phyloP scores from a whole-genome alignment of 64 coral and sea anemone species.

The Montipora capricornis region DNA sequence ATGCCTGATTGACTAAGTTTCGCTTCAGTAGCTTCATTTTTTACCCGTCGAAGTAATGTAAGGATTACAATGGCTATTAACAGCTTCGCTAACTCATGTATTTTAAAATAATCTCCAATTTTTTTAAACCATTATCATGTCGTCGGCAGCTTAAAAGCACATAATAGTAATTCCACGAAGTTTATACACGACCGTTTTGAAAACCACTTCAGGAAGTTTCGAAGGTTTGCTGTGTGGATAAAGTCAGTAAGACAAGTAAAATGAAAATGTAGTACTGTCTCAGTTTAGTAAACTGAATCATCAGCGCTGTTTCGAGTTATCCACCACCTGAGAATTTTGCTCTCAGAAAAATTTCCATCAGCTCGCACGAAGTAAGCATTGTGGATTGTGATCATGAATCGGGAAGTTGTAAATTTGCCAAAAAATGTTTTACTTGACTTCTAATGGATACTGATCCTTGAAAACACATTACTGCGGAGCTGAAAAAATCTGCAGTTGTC shows the following conservation, averaged over 20 bases:
- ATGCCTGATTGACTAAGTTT: background rate
- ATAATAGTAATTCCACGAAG: too few species aligned
- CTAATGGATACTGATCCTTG: background rate
- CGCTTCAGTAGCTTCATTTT: conserved; percentile 16
- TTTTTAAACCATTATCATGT: background rate
- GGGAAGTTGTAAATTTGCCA: conserved; percentile 26
- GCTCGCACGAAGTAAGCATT: background rate
- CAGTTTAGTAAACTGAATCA: too few species aligned
- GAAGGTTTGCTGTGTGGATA: too few species aligned
- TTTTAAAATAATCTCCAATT: background rate
- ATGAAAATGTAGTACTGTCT: too few species aligned
- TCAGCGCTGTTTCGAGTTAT: too few species aligned
- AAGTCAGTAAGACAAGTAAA: too few species aligned
- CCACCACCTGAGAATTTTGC: background rate
- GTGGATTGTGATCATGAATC: background rate
- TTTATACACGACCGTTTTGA: too few species aligned
- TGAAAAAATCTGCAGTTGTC: background rate
- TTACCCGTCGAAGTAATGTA: background rate
- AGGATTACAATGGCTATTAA: background rate
- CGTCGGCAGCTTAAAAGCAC: too few species aligned
- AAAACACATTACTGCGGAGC: background rate
- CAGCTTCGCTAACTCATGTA: background rate
- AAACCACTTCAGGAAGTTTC: too few species aligned
- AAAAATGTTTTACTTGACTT: background rate
- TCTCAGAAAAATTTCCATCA: background rate